A percentile compares a stretch with the other conserved stretches of the same genome.
These are phyloP conservation scores for Eulemur coronatus DNA, from an alignment of 2,797 vertebrate genomes.

Conservation along the genomic window DNA sequence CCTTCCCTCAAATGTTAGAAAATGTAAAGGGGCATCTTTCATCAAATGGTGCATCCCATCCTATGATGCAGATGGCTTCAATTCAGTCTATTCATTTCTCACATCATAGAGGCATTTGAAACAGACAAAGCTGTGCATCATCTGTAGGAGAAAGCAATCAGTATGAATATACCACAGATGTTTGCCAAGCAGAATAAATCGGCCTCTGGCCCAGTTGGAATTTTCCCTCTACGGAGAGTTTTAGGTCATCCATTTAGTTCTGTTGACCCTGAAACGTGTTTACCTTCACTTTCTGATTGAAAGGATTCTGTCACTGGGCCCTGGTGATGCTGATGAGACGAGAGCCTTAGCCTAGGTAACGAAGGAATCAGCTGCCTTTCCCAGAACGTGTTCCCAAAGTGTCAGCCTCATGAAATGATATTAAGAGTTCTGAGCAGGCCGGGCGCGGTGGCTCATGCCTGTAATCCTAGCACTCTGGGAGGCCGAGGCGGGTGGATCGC, in stretches of 20 bases:
- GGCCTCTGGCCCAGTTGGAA: constrained; percentile 41
- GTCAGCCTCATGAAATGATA: neutral
- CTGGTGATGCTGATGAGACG: neutral
- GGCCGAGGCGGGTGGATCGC: no score
- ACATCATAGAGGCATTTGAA: constrained; percentile 36
- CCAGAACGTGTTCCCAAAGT: neutral
- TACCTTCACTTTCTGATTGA: constrained; percentile 27
- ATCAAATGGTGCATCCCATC: neutral
- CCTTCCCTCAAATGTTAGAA: neutral
- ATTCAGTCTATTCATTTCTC: constrained; percentile 43
- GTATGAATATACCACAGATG: constrained; percentile 54
- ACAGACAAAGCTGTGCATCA: constrained; percentile 42
- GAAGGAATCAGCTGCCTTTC: neutral
- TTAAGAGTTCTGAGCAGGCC: neutral
- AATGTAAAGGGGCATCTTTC: neutral
- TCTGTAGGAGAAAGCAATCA: constrained; percentile 61
- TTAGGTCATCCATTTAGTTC: constrained; percentile 45
- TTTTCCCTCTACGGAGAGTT: constrained; percentile 28
- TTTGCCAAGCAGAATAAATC: constrained; percentile 53
- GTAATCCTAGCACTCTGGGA: no score
- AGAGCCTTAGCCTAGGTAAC: neutral
- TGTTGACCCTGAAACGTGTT: neutral
- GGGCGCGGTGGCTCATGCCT: no score
- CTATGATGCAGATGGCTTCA: constrained; percentile 34
- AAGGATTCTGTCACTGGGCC: neutral